phyloP scores from a whole-genome alignment of 2,797 vertebrate genomes.

The Tenualosa thibaudeaui region DNA sequence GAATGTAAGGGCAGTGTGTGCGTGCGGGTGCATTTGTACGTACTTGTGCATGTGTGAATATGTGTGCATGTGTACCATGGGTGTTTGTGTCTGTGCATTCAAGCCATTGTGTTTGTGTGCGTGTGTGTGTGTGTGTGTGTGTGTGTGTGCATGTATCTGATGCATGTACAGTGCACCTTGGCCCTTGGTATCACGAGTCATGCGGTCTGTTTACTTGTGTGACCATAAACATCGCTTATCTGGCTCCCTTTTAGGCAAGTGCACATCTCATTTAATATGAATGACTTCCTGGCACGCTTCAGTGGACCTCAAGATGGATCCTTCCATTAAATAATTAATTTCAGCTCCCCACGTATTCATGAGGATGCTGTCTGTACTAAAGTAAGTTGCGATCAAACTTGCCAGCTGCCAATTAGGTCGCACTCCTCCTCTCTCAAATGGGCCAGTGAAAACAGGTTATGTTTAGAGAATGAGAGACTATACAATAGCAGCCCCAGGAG shows the following conservation, averaged over 20 bases:
- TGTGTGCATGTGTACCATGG: neutral
- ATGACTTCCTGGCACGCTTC: slow-evolving; percentile 48
- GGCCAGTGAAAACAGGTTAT: slow-evolving; percentile 23
- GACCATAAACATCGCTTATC: slow-evolving; percentile 40
- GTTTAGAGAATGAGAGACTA: slow-evolving; percentile 29
- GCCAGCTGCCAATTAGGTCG: slow-evolving; percentile 42
- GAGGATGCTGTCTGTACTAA: slow-evolving; percentile 36
- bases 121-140: neutral
- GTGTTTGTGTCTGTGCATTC: neutral
- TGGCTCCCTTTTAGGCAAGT: slow-evolving; percentile 49
- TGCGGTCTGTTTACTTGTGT: slow-evolving; percentile 33
- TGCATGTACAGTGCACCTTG: neutral
- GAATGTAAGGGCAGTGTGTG: neutral
- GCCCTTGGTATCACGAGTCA: neutral
- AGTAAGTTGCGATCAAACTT: slow-evolving; percentile 29
- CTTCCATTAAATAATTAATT: slow-evolving; percentile 55
- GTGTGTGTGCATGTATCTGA: neutral
- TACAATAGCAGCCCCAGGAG: neutral
- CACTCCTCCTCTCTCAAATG: slow-evolving; percentile 31
- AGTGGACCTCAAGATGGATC: slow-evolving; percentile 49
- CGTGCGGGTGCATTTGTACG: neutral
- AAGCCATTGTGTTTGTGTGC: neutral
- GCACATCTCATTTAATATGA: slow-evolving; percentile 50
- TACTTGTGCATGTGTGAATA: neutral
- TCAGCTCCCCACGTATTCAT: slow-evolving; percentile 48